Evolutionary conservation across 2,113 vertebrate genomes (phyloP), one percentile per base, ranked within the genome.

Genomic region (Mirza zaza): DNA sequence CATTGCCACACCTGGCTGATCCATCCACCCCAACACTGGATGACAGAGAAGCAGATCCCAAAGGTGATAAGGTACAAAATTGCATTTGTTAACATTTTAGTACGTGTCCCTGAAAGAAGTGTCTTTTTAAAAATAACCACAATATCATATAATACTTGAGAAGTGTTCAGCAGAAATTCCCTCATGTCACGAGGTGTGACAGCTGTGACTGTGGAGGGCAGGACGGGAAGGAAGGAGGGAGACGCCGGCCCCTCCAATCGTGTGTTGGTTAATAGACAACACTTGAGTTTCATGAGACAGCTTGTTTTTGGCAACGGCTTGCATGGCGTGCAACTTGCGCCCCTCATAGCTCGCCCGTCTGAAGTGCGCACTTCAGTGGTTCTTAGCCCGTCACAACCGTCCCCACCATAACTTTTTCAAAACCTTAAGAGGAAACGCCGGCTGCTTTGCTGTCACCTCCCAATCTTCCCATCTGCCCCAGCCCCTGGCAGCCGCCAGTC

Each of bases 281-380:
- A 25, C 34, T 61, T 63, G 1, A 1, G 11, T 34, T 13, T 77
- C 25, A 0, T 2, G 4, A 61, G 61, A 65, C 25, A 11, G 80
- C 15, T 20, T 75, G 25, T n/a, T 1, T 82, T 36, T 14, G 29
- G 0, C 55, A 18, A 55, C 14, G 14, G 14, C 25, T 25, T 80
- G 23, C 9, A 3, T 8, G 52, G 6, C 25, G 10, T 14, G 3
- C 5, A 13, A 18, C 50, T 73, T 39, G 13, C 39, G 0, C 25
- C 8, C 25, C 21, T 0, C 34, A 7, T 10, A 34, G 3, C 70
- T 63, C 8, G 3, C 25, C 50, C 61, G 3, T 3, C 18, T 17
- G 1, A 5, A 36, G 8, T 7, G 8, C 32, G 6, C 21, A 0
- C 1, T 0, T 27, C 34, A 5, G 20, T n/a, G 45, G n/a, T 8